Percentiles rank a stretch among this genome's conserved stretches.
Evolutionary conservation across 2,113 vertebrate genomes (phyloP).

Genomic region (Pseudorasbora parva): DNA sequence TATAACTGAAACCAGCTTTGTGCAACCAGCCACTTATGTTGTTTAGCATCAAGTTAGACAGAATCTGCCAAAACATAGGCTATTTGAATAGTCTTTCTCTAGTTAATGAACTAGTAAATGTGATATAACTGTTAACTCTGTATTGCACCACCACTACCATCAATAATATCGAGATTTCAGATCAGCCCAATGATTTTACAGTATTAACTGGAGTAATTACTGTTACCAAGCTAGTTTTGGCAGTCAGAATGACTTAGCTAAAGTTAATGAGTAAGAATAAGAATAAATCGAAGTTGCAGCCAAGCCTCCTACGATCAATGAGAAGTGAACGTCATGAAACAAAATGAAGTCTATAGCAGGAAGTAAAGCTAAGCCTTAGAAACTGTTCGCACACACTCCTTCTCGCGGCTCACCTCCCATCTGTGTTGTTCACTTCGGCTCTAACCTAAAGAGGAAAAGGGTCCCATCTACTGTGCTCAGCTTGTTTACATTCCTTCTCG

Average conservation of each 20-base stretch:
- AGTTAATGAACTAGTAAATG: neutral
- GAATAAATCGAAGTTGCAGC: neutral
- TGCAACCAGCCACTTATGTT: no score
- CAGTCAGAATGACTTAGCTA: neutral
- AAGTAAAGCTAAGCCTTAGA: neutral
- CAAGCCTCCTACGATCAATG: neutral
- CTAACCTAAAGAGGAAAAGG: slow-evolving; percentile 15
- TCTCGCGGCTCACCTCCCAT: neutral
- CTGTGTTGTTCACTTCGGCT: neutral
- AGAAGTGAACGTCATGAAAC: slow-evolving; percentile 2
- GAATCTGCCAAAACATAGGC: neutral
- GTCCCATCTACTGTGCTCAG: slow-evolving; percentile 1
- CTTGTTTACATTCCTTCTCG: slow-evolving; percentile 32
- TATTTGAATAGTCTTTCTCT: neutral
- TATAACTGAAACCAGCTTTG: no score
- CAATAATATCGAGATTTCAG: neutral
- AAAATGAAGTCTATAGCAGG: neutral
- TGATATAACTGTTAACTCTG: neutral
- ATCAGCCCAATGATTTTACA: neutral
- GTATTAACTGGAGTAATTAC: neutral
- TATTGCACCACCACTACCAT: neutral
- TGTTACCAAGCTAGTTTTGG: neutral
- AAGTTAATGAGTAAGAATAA: neutral
- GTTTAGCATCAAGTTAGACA: neutral
- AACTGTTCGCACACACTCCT: neutral